Percentiles rank a stretch among this genome's conserved stretches.
These are phyloP conservation scores for Ispidina lecontei DNA, from an alignment of 2,797 vertebrate genomes.

Conservation along the genomic window DNA sequence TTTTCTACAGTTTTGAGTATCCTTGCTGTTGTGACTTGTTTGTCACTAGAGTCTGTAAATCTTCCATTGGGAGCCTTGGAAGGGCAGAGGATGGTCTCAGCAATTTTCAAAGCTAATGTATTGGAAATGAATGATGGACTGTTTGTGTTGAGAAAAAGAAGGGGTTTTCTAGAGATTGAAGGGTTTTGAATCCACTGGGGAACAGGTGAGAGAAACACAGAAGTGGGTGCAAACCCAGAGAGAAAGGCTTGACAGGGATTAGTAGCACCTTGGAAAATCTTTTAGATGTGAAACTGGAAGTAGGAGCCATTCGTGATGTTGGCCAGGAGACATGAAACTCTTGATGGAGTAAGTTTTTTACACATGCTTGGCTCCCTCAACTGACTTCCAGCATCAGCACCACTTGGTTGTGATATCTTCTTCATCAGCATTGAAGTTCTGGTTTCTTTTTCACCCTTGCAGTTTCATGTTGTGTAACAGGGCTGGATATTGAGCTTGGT, in stretches of 20 bases:
- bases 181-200: background rate
- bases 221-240: background rate
- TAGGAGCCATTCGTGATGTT: background rate
- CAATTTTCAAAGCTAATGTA: background rate
- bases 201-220: background rate
- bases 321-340: background rate
- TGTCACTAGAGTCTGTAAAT: background rate
- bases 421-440: background rate
- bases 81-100: background rate
- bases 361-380: background rate
- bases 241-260: background rate
- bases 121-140: background rate
- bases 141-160: background rate
- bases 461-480: background rate
- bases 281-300: background rate
- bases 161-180: background rate
- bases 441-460: background rate
- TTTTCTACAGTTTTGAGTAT: background rate
- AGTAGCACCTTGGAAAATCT: background rate
- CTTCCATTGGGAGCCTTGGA: background rate
- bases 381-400: background rate
- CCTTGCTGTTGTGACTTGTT: background rate
- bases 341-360: background rate
- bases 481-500: background rate
- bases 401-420: background rate